phyloP scores from a whole-genome alignment of 1,140 invertebrate genomes.

The Pachypeltis micranthus region DNA sequence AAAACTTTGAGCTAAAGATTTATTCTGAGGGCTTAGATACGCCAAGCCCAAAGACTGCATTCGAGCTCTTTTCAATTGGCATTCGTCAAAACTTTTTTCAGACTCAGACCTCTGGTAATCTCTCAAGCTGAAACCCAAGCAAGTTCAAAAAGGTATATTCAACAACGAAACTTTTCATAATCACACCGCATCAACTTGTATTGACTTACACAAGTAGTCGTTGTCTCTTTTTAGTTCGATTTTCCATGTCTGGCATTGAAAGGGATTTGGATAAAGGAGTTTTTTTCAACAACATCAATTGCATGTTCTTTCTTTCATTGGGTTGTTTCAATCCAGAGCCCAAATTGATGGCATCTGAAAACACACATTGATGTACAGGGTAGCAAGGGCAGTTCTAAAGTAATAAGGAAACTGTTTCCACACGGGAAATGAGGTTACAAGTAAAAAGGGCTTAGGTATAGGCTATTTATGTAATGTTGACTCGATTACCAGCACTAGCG shows the following conservation, averaged over 20 bases:
- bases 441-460: not conserved
- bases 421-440: too few relatives aligned
- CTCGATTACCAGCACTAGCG: conserved; percentile 19
- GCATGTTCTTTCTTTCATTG: conserved; percentile 34
- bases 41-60: conserved; percentile 52
- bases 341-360: conserved; percentile 18
- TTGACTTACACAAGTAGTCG: conserved; percentile 51
- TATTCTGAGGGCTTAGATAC: conserved; percentile 61
- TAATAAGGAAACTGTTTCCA: not conserved
- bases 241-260: conserved; percentile 72
- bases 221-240: conserved; percentile 54
- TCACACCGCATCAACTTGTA: not conserved
- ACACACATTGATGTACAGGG: not conserved
- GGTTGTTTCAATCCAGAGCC: conserved; percentile 18
- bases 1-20: conserved; percentile 64
- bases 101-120: conserved; percentile 65
- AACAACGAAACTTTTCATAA: conserved; percentile 2
- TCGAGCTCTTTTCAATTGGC: conserved; percentile 46
- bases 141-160: not conserved
- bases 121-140: conserved; percentile 44
- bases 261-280: conserved; percentile 61
- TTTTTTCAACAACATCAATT: conserved; percentile 38
- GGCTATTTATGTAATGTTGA: not conserved
- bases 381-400: not conserved
- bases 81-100: conserved; percentile 58